Percentiles rank a stretch among this genome's conserved stretches.
Conservation (phyloP, 1,140 invertebrate genomes). For the Stenopsyche tienmushanensis region DNA sequence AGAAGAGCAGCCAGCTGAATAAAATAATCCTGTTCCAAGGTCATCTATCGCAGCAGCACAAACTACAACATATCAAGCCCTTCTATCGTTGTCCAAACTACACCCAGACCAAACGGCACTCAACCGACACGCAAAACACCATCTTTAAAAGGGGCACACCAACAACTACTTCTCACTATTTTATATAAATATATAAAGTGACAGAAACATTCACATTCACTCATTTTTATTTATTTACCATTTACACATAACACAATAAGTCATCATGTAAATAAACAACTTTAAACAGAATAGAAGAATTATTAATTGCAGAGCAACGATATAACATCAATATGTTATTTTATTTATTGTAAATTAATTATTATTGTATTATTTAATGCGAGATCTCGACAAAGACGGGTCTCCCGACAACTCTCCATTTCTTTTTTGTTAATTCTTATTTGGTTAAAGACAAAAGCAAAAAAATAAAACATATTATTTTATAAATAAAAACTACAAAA, state of each 20-base stretch:
- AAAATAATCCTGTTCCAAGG: slow-evolving; percentile 40
- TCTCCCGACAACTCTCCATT: slow-evolving; percentile 13
- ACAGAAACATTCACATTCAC: background rate
- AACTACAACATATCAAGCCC: slow-evolving; percentile 11
- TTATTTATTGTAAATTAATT: slow-evolving; percentile 29
- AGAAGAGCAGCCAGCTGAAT: slow-evolving; percentile 41
- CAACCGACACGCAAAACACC: slow-evolving; percentile 2
- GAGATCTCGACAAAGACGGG: slow-evolving; percentile 1
- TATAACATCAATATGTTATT: slow-evolving; percentile 21
- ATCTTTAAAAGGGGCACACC: background rate
- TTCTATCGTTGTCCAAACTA: background rate
- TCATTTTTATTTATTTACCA: background rate
- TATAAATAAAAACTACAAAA: slow-evolving; percentile 23
- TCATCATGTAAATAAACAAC: background rate
- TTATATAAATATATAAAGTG: background rate
- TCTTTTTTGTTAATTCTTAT: slow-evolving; percentile 26
- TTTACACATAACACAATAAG: background rate
- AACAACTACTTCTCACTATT: background rate
- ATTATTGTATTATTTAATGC: slow-evolving; percentile 16
- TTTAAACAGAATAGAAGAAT: background rate
- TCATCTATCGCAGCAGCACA: slow-evolving; percentile 42
- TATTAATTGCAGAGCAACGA: background rate
- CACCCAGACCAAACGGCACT: background rate
- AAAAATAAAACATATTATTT: slow-evolving; percentile 25
- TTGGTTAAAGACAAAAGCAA: slow-evolving; percentile 20